Conservation (phyloP, 2,797 vertebrate species). For the Agapornis canus region DNA sequence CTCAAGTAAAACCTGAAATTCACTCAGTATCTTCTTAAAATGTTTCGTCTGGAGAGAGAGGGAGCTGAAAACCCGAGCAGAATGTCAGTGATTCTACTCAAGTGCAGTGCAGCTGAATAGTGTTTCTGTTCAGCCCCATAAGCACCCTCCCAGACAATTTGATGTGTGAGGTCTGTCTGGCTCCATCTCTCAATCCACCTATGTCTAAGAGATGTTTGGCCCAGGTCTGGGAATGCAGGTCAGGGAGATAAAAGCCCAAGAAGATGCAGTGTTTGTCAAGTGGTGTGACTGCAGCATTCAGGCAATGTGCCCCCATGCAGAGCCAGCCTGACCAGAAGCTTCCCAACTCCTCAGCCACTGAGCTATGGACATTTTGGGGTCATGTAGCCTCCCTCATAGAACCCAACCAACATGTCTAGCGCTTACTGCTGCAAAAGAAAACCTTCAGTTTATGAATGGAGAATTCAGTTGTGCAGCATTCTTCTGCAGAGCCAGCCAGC, state of each 20-base stretch:
- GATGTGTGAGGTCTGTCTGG: not conserved
- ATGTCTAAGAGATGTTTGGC: not conserved
- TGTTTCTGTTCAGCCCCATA: not conserved
- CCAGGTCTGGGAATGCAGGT: not conserved
- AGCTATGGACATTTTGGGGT: not conserved
- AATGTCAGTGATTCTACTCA: not conserved
- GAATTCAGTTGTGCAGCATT: not conserved
- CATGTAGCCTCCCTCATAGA: not conserved
- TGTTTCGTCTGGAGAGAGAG: not conserved
- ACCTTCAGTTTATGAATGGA: not conserved
- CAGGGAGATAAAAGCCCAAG: not conserved
- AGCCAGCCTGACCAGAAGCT: not conserved
- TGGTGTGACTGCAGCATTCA: accelerated
- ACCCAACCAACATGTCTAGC: not conserved
- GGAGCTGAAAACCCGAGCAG: not conserved
- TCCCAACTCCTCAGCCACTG: not conserved
- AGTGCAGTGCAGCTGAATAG: not conserved
- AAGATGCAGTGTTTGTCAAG: not conserved
- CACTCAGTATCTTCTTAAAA: not conserved
- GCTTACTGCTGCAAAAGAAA: not conserved
- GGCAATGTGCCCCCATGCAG: not conserved
- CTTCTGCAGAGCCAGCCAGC: not conserved
- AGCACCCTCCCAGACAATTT: accelerated
- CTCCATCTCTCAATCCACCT: not conserved
- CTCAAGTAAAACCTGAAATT: not conserved